These are phyloP conservation scores for Desmodus rotundus DNA, from an alignment of 2,113 vertebrate species.

Conservation along the genomic window DNA sequence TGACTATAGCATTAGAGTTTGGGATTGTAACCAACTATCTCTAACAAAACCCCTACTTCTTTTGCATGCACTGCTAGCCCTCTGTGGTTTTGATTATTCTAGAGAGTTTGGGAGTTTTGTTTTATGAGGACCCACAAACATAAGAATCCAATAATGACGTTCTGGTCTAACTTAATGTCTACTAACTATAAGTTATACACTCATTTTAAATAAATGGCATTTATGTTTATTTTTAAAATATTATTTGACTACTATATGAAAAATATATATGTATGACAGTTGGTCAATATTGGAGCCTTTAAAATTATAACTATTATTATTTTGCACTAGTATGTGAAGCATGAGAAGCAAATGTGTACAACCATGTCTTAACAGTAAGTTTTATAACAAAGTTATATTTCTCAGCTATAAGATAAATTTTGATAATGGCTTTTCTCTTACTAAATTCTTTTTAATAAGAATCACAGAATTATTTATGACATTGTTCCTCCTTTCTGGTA, in stretches of 20 bases:
- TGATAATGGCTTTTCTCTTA: conserved; percentile 53
- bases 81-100: not conserved
- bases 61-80: not conserved
- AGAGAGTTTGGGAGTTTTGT: not conserved
- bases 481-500: not conserved
- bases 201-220: conserved; percentile 27
- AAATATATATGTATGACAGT: not conserved
- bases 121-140: not conserved
- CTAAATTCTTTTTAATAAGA: conserved; percentile 41
- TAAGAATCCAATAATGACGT: not conserved
- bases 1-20: not conserved
- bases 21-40: not conserved
- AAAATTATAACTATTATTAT: conserved; percentile 8
- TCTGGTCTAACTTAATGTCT: conserved; percentile 1
- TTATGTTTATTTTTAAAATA: conserved; percentile 14
- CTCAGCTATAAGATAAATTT: conserved; percentile 46
- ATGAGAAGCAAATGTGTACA: conserved; percentile 34
- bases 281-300: not conserved
- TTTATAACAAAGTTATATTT: conserved; percentile 40
- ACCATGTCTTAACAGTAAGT: conserved; percentile 7
- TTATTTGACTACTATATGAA: too few species aligned
- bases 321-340: not conserved
- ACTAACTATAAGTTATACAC: not conserved
- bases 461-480: not conserved
- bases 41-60: not conserved